These are phyloP conservation scores for Bolinopsis microptera DNA, from an alignment of 37 sponge, comb jelly and placozoan species.

Conservation along the genomic window DNA sequence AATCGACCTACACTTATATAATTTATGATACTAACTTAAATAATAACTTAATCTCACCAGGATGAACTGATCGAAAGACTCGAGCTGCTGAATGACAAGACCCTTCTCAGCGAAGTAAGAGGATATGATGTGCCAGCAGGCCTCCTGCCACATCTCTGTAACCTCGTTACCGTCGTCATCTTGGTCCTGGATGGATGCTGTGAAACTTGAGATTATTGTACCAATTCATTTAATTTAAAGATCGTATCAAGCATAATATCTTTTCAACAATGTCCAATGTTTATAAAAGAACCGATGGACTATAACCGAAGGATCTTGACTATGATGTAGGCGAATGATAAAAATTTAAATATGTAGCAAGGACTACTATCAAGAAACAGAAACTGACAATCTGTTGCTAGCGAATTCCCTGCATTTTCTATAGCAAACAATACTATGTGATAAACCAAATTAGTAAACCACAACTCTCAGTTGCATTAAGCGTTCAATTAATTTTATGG, in stretches of 20 bases:
- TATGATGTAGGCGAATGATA: background rate
- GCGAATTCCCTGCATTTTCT: constrained; percentile 60
- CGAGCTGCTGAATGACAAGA: constrained; percentile 96
- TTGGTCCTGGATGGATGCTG: constrained; percentile 68
- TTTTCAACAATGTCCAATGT: constrained; percentile 86
- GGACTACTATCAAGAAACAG: constrained; percentile 67
- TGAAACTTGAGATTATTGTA: background rate
- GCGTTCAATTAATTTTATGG: no score
- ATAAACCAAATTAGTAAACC: constrained; percentile 1
- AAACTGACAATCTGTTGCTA: constrained; percentile 66
- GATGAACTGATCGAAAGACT: constrained; percentile 99
- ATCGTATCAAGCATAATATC: constrained; percentile 89
- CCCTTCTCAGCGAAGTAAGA: constrained; percentile 99
- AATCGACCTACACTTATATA: no score
- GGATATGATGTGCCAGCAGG: constrained; percentile 99
- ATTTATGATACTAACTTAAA: no score
- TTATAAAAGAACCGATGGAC: constrained; percentile 68
- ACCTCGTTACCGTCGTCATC: constrained; percentile 95
- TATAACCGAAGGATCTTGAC: background rate
- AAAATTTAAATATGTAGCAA: constrained; percentile 25
- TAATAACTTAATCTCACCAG: no score
- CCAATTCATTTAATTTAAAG: constrained; percentile 18
- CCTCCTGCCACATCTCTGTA: constrained; percentile 99
- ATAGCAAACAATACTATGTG: constrained; percentile 64
- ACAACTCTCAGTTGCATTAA: constrained; percentile 65